A percentile compares a stretch with the other conserved stretches of the same genome.
These are phyloP conservation scores for Onychomys arenicola DNA, from an alignment of 2,797 vertebrate genomes.

Conservation along the genomic window DNA sequence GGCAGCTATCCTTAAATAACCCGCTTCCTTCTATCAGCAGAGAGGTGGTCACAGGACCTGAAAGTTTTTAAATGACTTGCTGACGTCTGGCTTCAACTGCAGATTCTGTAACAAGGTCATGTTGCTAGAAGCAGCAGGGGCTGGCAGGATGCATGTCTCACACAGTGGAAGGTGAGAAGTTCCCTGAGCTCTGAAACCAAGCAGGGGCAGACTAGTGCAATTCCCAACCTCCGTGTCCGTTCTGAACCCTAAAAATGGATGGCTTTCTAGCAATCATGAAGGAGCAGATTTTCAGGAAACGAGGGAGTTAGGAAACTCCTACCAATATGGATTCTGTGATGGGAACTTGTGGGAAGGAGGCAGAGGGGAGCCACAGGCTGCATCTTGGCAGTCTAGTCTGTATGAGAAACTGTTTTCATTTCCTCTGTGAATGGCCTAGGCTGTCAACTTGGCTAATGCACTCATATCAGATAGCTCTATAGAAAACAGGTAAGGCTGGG, in stretches of 20 bases:
- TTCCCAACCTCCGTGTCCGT: neutral
- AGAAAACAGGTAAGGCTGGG: constrained; percentile 34
- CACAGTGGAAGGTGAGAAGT: constrained; percentile 55
- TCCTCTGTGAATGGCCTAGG: neutral
- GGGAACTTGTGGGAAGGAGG: neutral
- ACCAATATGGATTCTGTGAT: neutral
- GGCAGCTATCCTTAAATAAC: neutral
- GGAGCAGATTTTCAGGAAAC: constrained; percentile 48
- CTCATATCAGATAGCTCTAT: neutral
- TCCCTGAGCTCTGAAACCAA: constrained; percentile 47
- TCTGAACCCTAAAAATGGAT: constrained; percentile 28
- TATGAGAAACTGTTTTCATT: constrained; percentile 7
- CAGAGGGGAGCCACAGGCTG: neutral
- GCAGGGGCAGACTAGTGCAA: neutral
- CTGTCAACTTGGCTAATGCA: neutral
- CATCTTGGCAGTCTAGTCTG: neutral
- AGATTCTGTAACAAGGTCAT: constrained; percentile 62
- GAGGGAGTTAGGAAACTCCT: neutral
- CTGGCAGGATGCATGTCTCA: neutral
- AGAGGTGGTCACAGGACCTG: constrained; percentile 9
- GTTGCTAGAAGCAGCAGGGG: constrained; percentile 47
- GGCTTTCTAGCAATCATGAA: constrained; percentile 37
- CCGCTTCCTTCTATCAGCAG: neutral
- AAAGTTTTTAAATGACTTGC: constrained; percentile 45
- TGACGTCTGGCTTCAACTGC: constrained; percentile 36